These are phyloP conservation scores for Muschampia plurimacula DNA, from an alignment of 2,888 invertebrate genomes.

Conservation along the genomic window DNA sequence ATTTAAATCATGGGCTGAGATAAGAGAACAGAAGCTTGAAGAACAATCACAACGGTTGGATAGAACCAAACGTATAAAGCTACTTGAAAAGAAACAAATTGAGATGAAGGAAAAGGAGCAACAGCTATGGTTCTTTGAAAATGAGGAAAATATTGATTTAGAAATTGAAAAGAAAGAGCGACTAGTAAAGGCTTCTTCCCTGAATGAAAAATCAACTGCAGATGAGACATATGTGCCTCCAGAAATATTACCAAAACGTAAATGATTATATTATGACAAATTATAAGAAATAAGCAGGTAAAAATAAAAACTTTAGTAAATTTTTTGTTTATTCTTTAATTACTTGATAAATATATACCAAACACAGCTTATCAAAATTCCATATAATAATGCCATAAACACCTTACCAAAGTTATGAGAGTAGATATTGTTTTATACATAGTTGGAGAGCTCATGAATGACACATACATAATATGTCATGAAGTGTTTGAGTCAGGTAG, in stretches of 20 bases:
- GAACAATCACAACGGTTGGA: constrained; percentile 86
- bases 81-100: constrained; percentile 81
- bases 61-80: constrained; percentile 80
- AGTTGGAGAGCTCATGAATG: no score
- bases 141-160: constrained; percentile 90
- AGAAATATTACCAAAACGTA: constrained; percentile 82
- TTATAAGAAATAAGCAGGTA: neutral
- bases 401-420: no score
- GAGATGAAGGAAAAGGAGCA: constrained; percentile 86
- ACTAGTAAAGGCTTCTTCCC: constrained; percentile 53
- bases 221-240: constrained; percentile 91
- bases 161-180: constrained; percentile 87
- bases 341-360: neutral
- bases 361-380: neutral
- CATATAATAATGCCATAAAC: neutral
- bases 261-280: neutral
- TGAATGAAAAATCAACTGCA: constrained; percentile 70
- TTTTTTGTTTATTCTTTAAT: neutral
- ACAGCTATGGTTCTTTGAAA: constrained; percentile 89
- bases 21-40: constrained; percentile 85
- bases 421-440: no score
- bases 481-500: no score
- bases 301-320: neutral
- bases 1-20: constrained; percentile 86
- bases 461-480: no score